These are phyloP conservation scores for Sphaerophoria rueppellii DNA, from an alignment of 2,888 invertebrate species.

Conservation along the genomic window DNA sequence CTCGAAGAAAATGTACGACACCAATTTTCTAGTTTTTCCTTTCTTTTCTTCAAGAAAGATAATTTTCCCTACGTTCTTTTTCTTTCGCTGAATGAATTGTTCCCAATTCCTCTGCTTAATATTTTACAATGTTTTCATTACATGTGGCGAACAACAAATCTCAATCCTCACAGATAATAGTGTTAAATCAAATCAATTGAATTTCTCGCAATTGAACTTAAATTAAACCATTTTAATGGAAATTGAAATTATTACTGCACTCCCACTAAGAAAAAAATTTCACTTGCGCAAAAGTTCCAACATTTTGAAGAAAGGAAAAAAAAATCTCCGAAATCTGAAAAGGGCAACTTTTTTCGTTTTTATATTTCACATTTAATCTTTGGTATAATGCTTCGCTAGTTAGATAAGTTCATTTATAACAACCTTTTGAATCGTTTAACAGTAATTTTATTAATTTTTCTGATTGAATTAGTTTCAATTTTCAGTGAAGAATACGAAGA, in stretches of 20 bases:
- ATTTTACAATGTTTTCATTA: constrained; percentile 46
- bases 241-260: constrained; percentile 58
- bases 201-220: constrained; percentile 16
- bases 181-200: background rate
- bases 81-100: constrained; percentile 56
- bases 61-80: constrained; percentile 27
- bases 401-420: background rate
- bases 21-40: constrained; percentile 51
- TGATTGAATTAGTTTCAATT: background rate
- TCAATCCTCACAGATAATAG: background rate
- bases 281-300: constrained; percentile 71
- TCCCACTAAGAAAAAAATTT: constrained; percentile 71
- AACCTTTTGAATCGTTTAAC: constrained; percentile 35
- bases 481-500: constrained; percentile 28
- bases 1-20: constrained; percentile 56
- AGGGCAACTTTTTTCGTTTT: constrained; percentile 45
- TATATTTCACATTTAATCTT: constrained; percentile 7
- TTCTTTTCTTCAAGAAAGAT: constrained; percentile 29
- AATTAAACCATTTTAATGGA: constrained; percentile 34
- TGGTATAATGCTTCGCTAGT: background rate
- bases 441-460: constrained; percentile 54
- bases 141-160: constrained; percentile 20
- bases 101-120: constrained; percentile 23
- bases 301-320: constrained; percentile 56
- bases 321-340: constrained; percentile 6